phyloP scores from a whole-genome alignment of 1,140 invertebrate species.

The Anadara kagoshimensis region DNA sequence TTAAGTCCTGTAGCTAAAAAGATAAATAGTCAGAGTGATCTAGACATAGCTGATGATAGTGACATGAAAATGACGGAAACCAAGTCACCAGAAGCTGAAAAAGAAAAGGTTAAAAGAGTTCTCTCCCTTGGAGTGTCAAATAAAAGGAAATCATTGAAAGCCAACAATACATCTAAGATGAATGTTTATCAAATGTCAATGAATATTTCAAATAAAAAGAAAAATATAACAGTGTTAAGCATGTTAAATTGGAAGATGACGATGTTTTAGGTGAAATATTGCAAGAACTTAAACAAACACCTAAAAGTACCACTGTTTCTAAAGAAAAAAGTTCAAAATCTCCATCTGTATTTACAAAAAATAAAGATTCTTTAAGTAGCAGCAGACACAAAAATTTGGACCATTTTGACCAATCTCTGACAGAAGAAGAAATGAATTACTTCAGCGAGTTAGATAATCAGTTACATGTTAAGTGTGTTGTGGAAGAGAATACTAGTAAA shows the following conservation, averaged over 20 bases:
- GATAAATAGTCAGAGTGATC: no score
- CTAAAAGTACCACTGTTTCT: background rate
- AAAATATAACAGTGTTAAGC: background rate
- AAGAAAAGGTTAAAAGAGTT: no score
- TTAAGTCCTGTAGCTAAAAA: no score
- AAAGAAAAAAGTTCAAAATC: background rate
- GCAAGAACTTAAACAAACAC: slow-evolving; percentile 29
- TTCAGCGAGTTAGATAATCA: slow-evolving; percentile 30
- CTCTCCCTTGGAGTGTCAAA: no score
- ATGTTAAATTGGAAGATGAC: slow-evolving; percentile 21
- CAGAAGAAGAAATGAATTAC: slow-evolving; percentile 29
- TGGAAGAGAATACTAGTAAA: background rate
- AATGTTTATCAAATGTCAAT: slow-evolving; percentile 30
- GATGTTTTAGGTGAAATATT: slow-evolving; percentile 44
- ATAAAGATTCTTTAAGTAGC: background rate
- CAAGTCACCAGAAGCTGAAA: no score
- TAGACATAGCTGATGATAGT: no score
- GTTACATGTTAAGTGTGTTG: slow-evolving; percentile 3
- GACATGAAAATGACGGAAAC: no score
- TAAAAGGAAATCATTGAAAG: background rate
- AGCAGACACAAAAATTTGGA: background rate
- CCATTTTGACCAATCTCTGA: slow-evolving; percentile 12
- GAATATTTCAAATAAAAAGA: slow-evolving; percentile 12
- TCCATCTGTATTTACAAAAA: slow-evolving; percentile 14
- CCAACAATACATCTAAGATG: slow-evolving; percentile 7